Conservation (phyloP, 2,888 invertebrate species). For the Rhorus exstirpatorius region DNA sequence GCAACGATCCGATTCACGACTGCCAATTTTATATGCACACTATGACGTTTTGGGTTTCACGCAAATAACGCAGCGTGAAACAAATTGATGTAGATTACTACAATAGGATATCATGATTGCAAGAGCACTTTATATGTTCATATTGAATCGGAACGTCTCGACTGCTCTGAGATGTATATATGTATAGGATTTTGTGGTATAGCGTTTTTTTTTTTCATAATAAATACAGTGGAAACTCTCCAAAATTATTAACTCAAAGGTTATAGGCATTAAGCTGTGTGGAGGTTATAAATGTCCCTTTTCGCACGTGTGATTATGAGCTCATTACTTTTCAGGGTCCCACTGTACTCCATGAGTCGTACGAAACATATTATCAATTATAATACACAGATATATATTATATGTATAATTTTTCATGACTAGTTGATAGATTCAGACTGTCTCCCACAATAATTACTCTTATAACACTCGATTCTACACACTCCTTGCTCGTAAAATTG, state of each 20-base stretch:
- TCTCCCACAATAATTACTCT: not conserved
- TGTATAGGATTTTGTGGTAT: conserved; percentile 48
- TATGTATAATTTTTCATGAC: not conserved
- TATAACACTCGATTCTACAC: not conserved
- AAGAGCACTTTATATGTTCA: conserved; percentile 66
- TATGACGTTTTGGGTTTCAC: conserved; percentile 52
- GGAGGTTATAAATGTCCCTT: no score
- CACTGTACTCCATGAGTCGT: no score
- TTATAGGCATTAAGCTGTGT: no score
- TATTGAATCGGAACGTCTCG: conserved; percentile 69
- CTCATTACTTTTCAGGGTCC: no score
- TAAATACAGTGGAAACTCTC: no score
- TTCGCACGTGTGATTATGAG: no score
- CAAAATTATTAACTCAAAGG: no score
- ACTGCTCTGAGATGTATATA: conserved; percentile 42
- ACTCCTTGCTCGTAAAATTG: no score
- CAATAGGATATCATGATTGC: conserved; percentile 59
- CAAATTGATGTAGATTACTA: conserved; percentile 32
- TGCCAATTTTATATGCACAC: conserved; percentile 29
- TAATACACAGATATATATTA: no score
- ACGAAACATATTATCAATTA: no score
- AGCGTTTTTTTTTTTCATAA: not conserved
- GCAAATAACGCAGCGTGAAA: conserved; percentile 37
- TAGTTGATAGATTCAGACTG: conserved; percentile 32
- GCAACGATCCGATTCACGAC: conserved; percentile 58